These are phyloP conservation scores for Macrotus californicus DNA, from an alignment of 2,113 vertebrate species.

Conservation along the genomic window DNA sequence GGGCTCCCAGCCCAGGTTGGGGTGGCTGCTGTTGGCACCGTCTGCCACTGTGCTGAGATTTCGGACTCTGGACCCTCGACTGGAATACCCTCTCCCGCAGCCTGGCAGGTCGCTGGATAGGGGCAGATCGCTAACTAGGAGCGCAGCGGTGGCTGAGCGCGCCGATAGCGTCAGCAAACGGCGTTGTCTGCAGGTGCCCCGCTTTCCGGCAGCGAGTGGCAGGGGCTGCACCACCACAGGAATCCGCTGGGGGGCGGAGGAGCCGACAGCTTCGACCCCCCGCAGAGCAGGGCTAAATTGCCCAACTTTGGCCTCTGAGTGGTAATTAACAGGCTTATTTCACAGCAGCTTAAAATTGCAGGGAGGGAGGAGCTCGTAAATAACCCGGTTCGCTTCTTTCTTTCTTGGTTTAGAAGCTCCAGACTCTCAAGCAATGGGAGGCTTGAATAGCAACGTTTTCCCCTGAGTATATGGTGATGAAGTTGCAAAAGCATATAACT, in stretches of 20 bases:
- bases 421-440: neutral
- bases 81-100: neutral
- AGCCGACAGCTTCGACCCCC: neutral
- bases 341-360: neutral
- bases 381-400: constrained; percentile 28
- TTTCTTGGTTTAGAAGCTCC: constrained; percentile 48
- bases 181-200: neutral
- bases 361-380: neutral
- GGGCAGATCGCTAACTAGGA: neutral
- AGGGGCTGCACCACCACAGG: neutral
- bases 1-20: neutral
- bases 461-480: neutral
- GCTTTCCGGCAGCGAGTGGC: neutral
- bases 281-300: neutral
- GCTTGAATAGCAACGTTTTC: neutral
- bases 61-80: neutral
- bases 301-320: neutral
- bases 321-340: neutral
- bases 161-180: neutral
- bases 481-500: constrained; percentile 24
- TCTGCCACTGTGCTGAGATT: neutral
- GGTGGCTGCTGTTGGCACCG: neutral
- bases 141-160: neutral
- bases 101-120: neutral
- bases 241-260: constrained; percentile 43